Percentiles rank a stretch among this genome's conserved stretches.
phyloP scores from a whole-genome alignment of 2,888 invertebrate species.

The Coecobrya sp. region DNA sequence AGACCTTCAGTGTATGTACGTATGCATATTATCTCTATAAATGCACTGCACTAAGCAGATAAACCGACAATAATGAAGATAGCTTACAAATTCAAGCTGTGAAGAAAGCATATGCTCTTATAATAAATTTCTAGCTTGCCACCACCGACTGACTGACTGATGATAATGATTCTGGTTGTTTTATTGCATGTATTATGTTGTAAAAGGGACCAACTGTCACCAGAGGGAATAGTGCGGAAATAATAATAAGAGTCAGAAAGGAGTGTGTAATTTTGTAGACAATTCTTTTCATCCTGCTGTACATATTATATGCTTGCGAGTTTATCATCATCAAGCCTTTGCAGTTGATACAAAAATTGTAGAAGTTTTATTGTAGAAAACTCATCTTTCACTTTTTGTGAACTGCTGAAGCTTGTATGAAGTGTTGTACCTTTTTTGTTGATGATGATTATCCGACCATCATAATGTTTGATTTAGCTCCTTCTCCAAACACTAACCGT shows the following conservation, averaged over 20 bases:
- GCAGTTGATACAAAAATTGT: background rate
- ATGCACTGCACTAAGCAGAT: background rate
- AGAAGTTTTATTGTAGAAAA: background rate
- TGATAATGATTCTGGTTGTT: background rate
- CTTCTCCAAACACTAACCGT: background rate
- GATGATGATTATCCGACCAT: background rate
- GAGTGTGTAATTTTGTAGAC: constrained; percentile 15
- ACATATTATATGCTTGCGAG: too few relatives aligned
- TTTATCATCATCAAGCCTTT: too few relatives aligned
- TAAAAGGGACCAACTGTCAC: constrained; percentile 66
- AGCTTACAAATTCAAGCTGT: background rate
- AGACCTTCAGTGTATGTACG: background rate
- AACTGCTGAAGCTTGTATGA: background rate
- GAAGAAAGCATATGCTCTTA: constrained; percentile 4
- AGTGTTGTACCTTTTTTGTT: background rate
- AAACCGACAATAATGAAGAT: background rate
- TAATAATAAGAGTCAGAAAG: background rate
- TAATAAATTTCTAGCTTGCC: constrained; percentile 13
- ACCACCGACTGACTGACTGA: background rate
- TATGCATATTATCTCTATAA: background rate
- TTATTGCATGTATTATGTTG: constrained; percentile 11
- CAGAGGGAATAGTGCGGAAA: constrained; percentile 44
- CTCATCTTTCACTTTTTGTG: constrained; percentile 10
- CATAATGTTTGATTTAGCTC: constrained; percentile 23
- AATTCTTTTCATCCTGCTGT: too few relatives aligned